Evolutionary conservation across 2,888 invertebrate species (phyloP), one percentile per base, ranked within the genome.

Genomic region (Prionchulus punctatus): DNA sequence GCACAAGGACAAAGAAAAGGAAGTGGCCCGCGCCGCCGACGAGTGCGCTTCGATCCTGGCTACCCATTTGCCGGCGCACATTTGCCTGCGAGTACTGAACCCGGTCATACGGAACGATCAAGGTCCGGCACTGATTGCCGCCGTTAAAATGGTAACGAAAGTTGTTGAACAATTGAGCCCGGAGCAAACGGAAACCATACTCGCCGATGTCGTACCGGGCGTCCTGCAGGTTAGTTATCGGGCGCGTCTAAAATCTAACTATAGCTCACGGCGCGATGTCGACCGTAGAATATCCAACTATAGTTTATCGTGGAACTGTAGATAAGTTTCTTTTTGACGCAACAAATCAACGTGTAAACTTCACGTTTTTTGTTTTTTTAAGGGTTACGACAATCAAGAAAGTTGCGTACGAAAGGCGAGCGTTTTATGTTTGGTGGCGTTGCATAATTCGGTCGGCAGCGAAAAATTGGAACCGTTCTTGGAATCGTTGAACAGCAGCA

Each of bases 371-470:
- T 25, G 12, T 28, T 55, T 53, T n/a, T 26, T 71, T 23, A 75
- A 90, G 83, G 81, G 89, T 61, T 89, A 91, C 56, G 91, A 94
- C 71, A 86, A 91, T 72, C 78, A 79, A 56, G 88, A 91, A 73
- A 90, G 89, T 55, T 83, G 86, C 62, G 89, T 96, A 28, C 80
- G 96, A 52, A 96, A 96, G 73, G 89, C 91, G 64, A 87, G 90
- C 15, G 90, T 94, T 23, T 92, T 96, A 76, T 92, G 92, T 70
- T 88, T 96, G 82, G 94, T 96, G 2, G 86, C 89, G 50, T 80
- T 94, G 65, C 87, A 94, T 67, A 80, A 85, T 69, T 83, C 83
- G 43, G 82, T 90, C 7, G 92, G 92, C 0, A 88, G 90, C 54
- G 65, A 63, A 28, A 78, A 81, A 43, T 79, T 92, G 71, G 69